phyloP scores from a whole-genome alignment of 1,140 invertebrate species.

The Radopholus similis region DNA sequence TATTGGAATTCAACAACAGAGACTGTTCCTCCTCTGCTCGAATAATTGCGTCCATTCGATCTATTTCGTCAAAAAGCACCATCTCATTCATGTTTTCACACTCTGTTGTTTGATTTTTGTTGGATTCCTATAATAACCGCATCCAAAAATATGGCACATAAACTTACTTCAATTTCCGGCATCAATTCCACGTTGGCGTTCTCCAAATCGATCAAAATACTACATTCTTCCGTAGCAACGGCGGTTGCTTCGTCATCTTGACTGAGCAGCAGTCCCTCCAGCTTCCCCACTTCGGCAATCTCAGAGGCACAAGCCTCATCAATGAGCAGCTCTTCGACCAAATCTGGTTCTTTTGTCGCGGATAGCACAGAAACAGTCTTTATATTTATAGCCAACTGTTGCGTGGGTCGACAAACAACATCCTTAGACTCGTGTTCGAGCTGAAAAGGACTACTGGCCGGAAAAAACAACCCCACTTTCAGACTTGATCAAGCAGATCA shows the following conservation, averaged over 20 bases:
- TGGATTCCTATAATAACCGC: not conserved
- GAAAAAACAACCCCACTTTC: not conserved
- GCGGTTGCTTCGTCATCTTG: not conserved
- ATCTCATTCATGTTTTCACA: not conserved
- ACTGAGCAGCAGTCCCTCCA: too few relatives aligned
- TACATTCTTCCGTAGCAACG: not conserved
- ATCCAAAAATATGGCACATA: not conserved
- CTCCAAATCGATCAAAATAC: not conserved
- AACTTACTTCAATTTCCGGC: not conserved
- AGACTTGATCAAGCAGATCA: slow-evolving; percentile 11
- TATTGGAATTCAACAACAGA: not conserved
- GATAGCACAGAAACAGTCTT: not conserved
- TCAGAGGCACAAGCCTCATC: too few relatives aligned
- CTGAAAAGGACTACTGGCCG: too few relatives aligned
- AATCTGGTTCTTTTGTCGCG: not conserved
- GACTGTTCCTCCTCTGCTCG: not conserved
- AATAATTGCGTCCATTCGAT: slow-evolving; percentile 6
- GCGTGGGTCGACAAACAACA: not conserved
- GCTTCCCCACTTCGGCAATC: not conserved
- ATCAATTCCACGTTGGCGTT: not conserved
- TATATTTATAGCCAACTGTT: not conserved
- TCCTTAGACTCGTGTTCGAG: not conserved
- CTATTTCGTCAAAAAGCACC: slow-evolving; percentile 10
- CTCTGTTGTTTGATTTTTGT: not conserved
- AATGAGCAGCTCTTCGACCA: too few relatives aligned